Percentiles rank a stretch among this genome's conserved stretches.
Evolutionary conservation across 2,797 vertebrate species (phyloP).

Genomic region (Cirrhinus molitorella): DNA sequence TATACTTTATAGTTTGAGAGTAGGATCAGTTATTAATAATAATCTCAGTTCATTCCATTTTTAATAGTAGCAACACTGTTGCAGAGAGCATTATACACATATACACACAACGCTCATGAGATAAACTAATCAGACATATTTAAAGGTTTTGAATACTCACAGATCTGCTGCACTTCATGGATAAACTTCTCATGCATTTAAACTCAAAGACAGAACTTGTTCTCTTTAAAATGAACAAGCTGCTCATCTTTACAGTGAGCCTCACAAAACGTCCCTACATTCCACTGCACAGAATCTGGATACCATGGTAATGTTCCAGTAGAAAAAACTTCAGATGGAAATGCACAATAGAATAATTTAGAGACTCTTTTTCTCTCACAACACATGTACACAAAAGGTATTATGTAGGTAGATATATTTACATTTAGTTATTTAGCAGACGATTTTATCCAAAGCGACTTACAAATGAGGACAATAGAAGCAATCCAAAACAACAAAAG

Average conservation of each 20-base stretch:
- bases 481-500: too few relatives aligned
- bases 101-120: not conserved
- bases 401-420: too few relatives aligned
- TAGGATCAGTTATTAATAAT: too few relatives aligned
- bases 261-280: not conserved
- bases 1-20: too few relatives aligned
- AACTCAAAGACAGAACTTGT: not conserved
- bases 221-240: not conserved
- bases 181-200: too few relatives aligned
- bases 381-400: not conserved
- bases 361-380: not conserved
- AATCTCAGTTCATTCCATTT: too few relatives aligned
- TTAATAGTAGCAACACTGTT: not conserved
- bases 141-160: not conserved
- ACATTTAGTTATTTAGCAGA: too few relatives aligned
- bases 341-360: not conserved
- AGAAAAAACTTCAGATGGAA: not conserved
- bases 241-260: not conserved
- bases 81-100: not conserved
- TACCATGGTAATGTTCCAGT: not conserved
- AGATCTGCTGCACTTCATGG: too few relatives aligned
- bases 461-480: too few relatives aligned
- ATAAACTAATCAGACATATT: not conserved
- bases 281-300: not conserved
- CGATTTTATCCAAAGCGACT: too few relatives aligned